These are phyloP conservation scores for Sylvietta virens DNA, from an alignment of 2,113 vertebrate genomes.

Conservation along the genomic window DNA sequence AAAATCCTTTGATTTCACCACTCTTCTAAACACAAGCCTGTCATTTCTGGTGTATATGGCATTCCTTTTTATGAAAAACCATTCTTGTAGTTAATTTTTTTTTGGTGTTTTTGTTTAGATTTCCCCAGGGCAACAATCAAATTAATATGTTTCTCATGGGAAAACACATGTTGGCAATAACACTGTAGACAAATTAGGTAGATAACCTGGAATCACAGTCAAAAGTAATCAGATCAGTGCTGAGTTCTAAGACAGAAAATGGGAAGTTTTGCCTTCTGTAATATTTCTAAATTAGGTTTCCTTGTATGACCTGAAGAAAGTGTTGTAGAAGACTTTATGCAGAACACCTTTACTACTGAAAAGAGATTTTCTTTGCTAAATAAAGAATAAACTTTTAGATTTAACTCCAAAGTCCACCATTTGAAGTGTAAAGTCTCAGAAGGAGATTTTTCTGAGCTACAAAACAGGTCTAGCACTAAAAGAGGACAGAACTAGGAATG, in stretches of 20 bases:
- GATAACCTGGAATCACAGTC: slow-evolving; percentile 56
- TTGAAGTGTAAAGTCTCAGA: neutral
- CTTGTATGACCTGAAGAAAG: neutral
- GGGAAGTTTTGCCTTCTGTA: neutral
- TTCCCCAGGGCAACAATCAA: slow-evolving; percentile 22
- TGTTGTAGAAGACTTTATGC: neutral
- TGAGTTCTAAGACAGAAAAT: neutral
- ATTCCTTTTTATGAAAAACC: slow-evolving; percentile 3
- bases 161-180: slow-evolving; percentile 49
- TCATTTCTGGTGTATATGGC: neutral
- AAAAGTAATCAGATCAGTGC: slow-evolving; percentile 30
- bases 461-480: neutral
- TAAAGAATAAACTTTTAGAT: neutral
- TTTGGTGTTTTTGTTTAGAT: neutral
- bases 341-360: neutral
- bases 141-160: slow-evolving; percentile 35
- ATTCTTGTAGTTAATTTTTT: neutral
- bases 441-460: neutral
- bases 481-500: neutral
- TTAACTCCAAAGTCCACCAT: neutral
- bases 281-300: slow-evolving; percentile 34
- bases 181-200: slow-evolving; percentile 31
- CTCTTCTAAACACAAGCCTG: neutral
- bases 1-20: slow-evolving; percentile 18
- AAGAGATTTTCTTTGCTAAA: neutral